Evolutionary conservation across 1,140 invertebrate species (phyloP), one percentile per base, ranked within the genome.

Genomic region (Apis laboriosa): DNA sequence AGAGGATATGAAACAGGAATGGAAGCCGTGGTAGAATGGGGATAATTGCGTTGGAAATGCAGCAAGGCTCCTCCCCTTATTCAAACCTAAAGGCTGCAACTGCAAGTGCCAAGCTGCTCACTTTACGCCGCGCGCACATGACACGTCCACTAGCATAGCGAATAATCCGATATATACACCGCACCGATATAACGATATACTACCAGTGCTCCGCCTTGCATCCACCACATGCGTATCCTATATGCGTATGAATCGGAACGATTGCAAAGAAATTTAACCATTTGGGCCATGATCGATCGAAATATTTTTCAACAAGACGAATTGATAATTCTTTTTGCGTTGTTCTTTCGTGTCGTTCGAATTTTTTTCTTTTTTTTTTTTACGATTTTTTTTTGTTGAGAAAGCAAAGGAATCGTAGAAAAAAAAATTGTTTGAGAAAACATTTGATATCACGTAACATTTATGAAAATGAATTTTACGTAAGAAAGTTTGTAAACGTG

Each of bases 41-140:
- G 91, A 87, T 92, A 92, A 92, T 92, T 92, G 89, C 90, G 79
- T 88, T 88, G 88, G 90, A 90, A 91, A 90, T 91, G 90, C 89
- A 90, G 85, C 83, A 77, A 91, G 86, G 90, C 90, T 91, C 90
- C 91, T 91, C 90, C 91, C 89, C 88, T 86, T 88, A 87, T 91
- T 85, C 86, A 90, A 84, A 85, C 89, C 86, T 81, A 88, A 90
- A 81, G 85, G 77, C 84, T 80, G 87, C 83, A 84, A 88, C 77
- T 88, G 84, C 88, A 89, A 89, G 88, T 89, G 88, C 88, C 87
- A 88, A 89, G 88, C 87, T 86, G 80, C 83, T 86, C 87, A 85
- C 87, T 89, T 89, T 89, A 80, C 87, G 78, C 84, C 86, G 82
- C 81, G 84, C 88, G 76, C 82, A 89, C 77, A 85, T 89, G 77